Base-by-base conservation (phyloP, 2,888 invertebrate genomes). In the Globia sparganii region DNA sequence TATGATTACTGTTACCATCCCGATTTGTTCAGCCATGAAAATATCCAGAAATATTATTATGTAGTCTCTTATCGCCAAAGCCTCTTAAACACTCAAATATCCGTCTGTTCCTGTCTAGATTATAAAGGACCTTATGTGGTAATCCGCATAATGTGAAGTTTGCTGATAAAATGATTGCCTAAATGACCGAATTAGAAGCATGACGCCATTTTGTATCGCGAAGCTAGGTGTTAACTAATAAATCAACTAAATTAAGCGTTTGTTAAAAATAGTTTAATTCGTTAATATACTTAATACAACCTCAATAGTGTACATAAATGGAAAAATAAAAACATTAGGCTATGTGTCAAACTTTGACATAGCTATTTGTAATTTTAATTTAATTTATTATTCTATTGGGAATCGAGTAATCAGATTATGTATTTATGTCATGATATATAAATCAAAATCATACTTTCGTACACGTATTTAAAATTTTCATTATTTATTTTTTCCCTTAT, bases 371-470 rank as follows among this genome's bases (percentile, higher is more conserved):
- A 65, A 59, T 65, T 66, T 59, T n/a, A n/a, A n/a, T n/a, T 34
- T 28, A 37, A 62, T 34, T 61, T 67, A 53, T 25, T 73, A 71
- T 64, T 86, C 80, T 65, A 76, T 59, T 65, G 49, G n/a, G 37
- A 66, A 68, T 83, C 72, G 73, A 34, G 21, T 66, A 68, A 61
- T 65, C 37, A 11, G 13, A 61, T 73, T 88, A 61, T 34, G 69
- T 61, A 78, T 81, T 75, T 75, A 77, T 72, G 80, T 81, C 68
- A 59, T 83, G 59, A 43, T 76, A 71, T 40, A 66, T 81, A 75
- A 70, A 78, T 68, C 37, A 72, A 80, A 85, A 81, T 75, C 77
- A 59, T 74, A 64, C 21, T 80, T 88, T 84, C 59, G 18, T 80
- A 75, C 31, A 66, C 28, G 25, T 83, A 72, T 73, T 78, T 80